Base-by-base conservation (phyloP, 1,140 invertebrate genomes). In the Drosophila watanabei region DNA sequence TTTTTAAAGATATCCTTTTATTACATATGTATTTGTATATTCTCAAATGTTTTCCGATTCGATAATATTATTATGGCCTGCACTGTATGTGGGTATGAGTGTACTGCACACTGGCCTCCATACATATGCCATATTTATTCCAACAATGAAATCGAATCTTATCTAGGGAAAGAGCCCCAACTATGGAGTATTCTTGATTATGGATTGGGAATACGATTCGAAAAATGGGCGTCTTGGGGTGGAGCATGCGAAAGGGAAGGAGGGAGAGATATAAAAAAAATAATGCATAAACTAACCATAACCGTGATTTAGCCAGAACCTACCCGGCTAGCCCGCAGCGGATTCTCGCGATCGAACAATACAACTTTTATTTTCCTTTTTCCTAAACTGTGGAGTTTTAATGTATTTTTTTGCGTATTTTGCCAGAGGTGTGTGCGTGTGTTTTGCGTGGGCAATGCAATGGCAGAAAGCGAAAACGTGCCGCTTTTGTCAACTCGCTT, bases 391-490 rank as follows among this genome's bases (percentile, higher is more conserved):
- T 16, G 32, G 13, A 24, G 62, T 35, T 41, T 41, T 16, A 28
- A 69, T 37, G 18, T 49, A 8, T 41, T 39, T 70, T 49, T 66
- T 39, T 65, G 48, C 60, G 76, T 87, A 52, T 83, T 64, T 60
- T 70, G 48, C 49, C 58, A 62, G 41, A 54, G 28, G 57, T 54
- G 8, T 46, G 45, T 64, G 49, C 43, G 51, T 66, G 49, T 63
- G 35, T 41, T 33, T 72, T 83, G 62, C 57, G 79, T 83, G 72
- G 75, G 58, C 39, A 59, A 65, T 73, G 41, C 76, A 68, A 73
- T 69, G 68, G 63, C 63, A 86, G 72, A 90, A 90, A 90, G 86
- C 86, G 76, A 81, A 90, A 90, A 90, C 86, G 86, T 86, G 86
- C 75, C 75, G 61, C 79, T 86, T 79, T 86, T 89, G 86, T 85